Evolutionary conservation across 2,888 invertebrate species (phyloP), one percentile per base, ranked within the genome.

Genomic region (Pogonocherus hispidulus): DNA sequence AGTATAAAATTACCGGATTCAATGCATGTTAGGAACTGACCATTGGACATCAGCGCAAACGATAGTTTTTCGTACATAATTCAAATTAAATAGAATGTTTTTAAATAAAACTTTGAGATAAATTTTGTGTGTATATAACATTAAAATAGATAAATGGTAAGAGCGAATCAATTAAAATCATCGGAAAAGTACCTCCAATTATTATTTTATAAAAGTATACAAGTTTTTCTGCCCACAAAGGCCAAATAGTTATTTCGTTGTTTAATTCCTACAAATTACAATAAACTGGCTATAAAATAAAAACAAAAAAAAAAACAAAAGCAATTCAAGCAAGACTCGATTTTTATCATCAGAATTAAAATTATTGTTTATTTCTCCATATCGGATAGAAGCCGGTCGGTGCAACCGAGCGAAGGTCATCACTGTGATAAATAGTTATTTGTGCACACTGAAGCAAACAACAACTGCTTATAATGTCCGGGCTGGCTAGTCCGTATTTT

Each of bases 371-470:
- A 70, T 63, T 70, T 63, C 67, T 67, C 65, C 69, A 67, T 72
- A 72, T 72, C 72, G 70, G 69, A 59, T 55, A 64, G 60, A 67
- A n/a, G 63, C 49, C 54, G 59, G 63, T 41, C 62, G 63, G 66
- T 71, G 71, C 74, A 74, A 51, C 63, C 32, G 63, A 56, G 51
- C 59, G 71, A 71, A 74, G 74, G 72, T 70, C 74, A 74, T 41
- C 65, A 52, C 64, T 70, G 66, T 65, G 69, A 67, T 72, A 74
- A 74, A 67, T 63, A 67, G 47, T 60, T 64, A 52, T 66, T 65
- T 60, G 66, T 66, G 44, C 63, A 60, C 47, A 51, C 46, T 16
- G 32, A 22, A 47, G 49, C 32, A 35, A 46, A 20, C 20, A 51
- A 47, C 23, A 18, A 51, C 57, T 57, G 19, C 20, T 56, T 20